A percentile compares a stretch with the other conserved stretches of the same genome.
Evolutionary conservation across 1,140 invertebrate genomes (phyloP).

Genomic region (Pachyrhynchus sulphureomaculatus): DNA sequence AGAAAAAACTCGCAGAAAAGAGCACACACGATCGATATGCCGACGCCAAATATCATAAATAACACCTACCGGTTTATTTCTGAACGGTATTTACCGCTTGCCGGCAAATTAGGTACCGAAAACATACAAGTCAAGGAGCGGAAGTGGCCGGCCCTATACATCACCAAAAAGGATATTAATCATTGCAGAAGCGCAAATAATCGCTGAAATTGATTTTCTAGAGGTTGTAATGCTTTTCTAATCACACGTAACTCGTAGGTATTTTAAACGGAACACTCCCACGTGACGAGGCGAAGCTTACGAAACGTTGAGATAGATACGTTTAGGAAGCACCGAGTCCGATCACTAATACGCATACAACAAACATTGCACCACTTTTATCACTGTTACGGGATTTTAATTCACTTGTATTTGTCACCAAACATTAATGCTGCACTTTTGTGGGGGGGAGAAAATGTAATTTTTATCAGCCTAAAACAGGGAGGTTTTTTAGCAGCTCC

Average conservation of each 20-base stretch:
- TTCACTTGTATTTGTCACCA: conserved; percentile 13
- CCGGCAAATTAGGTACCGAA: conserved; percentile 42
- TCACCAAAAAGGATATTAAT: conserved; percentile 5
- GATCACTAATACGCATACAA: conserved; percentile 40
- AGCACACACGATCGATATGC: conserved; percentile 37
- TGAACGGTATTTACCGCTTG: conserved; percentile 23
- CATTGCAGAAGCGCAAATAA: background rate
- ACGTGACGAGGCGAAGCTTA: conserved; percentile 44
- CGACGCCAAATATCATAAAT: conserved; percentile 17
- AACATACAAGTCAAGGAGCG: conserved; percentile 27
- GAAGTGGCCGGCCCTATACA: background rate
- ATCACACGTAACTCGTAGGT: conserved; percentile 15
- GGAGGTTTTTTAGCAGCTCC: background rate
- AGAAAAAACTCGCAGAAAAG: conserved; percentile 20
- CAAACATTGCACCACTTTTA: conserved; percentile 48
- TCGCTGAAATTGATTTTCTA: conserved; percentile 8
- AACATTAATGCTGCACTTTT: background rate
- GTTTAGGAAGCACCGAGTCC: conserved; percentile 18
- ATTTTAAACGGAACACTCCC: conserved; percentile 43
- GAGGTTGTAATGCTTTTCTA: conserved; percentile 9
- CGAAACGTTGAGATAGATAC: conserved; percentile 33
- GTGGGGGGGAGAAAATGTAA: background rate
- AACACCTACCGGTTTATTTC: conserved; percentile 17
- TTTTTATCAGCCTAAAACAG: conserved; percentile 12
- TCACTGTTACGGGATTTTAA: conserved; percentile 35